These are phyloP conservation scores for Pyrocoelia pectoralis DNA, from an alignment of 2,888 invertebrate species.

Conservation along the genomic window DNA sequence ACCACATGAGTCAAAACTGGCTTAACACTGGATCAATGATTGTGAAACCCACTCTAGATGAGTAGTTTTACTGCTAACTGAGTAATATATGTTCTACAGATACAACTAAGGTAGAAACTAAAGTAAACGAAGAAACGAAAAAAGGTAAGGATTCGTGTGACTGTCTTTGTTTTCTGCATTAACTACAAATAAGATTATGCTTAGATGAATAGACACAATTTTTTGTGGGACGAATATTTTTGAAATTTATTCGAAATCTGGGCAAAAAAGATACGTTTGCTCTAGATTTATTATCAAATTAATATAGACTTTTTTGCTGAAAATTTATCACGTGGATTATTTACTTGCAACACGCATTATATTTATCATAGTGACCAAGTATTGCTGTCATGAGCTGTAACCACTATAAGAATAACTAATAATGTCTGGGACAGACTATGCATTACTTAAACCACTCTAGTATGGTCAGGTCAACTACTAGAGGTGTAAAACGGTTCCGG, in stretches of 20 bases:
- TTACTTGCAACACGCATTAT: too few species aligned
- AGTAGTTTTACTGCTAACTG: neutral
- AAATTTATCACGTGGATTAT: too few species aligned
- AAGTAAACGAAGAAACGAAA: conserved; percentile 21
- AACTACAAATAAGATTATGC: conserved; percentile 8
- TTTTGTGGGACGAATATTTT: conserved; percentile 7
- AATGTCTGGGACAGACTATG: too few species aligned
- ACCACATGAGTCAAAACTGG: too few species aligned
- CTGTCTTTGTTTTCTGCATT: neutral
- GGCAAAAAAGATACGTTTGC: neutral
- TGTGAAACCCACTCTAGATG: neutral
- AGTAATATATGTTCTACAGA: neutral
- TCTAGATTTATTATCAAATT: neutral
- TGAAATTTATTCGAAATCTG: neutral
- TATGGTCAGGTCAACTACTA: too few species aligned
- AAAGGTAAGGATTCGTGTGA: conserved; percentile 27
- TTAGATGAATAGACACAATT: neutral
- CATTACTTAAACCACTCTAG: too few species aligned
- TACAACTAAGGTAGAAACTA: neutral
- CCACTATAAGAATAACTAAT: too few species aligned
- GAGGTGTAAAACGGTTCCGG: too few species aligned
- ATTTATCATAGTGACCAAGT: too few species aligned
- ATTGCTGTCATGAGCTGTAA: too few species aligned
- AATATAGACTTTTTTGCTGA: too few species aligned
- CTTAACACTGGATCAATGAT: too few species aligned